Percentiles rank a stretch among this genome's conserved stretches.
phyloP scores from a whole-genome alignment of 2,113 vertebrate species.

The Dasyurus viverrinus region DNA sequence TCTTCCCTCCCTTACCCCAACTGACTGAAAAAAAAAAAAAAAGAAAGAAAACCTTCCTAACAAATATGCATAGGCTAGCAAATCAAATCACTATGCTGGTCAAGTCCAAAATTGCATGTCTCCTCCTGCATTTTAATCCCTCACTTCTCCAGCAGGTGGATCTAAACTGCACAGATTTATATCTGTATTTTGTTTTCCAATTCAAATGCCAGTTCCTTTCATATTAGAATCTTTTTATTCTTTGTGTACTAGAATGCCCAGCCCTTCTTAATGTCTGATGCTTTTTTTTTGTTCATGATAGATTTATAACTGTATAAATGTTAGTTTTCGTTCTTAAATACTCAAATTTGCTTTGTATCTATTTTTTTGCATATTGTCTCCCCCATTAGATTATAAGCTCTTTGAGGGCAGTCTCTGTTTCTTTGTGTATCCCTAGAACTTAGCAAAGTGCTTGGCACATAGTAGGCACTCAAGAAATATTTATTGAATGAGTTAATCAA shows the following conservation, averaged over 20 bases:
- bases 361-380: not conserved
- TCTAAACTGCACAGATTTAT: not conserved
- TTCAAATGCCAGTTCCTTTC: not conserved
- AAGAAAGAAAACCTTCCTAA: not conserved
- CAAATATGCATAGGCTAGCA: not conserved
- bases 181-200: not conserved
- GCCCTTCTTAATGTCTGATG: not conserved
- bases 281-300: not conserved
- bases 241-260: not conserved
- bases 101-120: not conserved
- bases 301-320: not conserved
- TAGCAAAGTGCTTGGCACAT: not conserved
- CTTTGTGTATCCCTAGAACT: not conserved
- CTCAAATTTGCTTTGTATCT: not conserved
- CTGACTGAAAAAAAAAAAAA: not conserved
- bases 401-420: not conserved
- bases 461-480: not conserved
- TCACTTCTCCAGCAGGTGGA: not conserved
- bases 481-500: not conserved
- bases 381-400: not conserved
- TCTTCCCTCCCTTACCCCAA: not conserved
- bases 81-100: not conserved
- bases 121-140: not conserved
- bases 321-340: not conserved
- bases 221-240: not conserved